These are phyloP conservation scores for Acanthoscelides obtectus DNA, from an alignment of 2,888 invertebrate genomes.

Conservation along the genomic window DNA sequence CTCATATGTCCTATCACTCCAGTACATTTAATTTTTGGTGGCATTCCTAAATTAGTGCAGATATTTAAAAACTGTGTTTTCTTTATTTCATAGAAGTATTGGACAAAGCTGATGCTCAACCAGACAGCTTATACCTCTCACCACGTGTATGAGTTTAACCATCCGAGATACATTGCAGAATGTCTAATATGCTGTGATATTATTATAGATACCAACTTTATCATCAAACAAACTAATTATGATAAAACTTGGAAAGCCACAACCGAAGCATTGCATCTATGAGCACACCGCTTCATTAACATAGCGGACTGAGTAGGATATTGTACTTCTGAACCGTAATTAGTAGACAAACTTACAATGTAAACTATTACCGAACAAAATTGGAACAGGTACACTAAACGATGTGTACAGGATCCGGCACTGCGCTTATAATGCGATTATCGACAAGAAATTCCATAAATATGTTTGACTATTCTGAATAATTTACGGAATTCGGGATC, in stretches of 20 bases:
- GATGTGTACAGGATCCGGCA: not conserved
- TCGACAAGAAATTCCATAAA: constrained; percentile 4
- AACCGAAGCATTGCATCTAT: not conserved
- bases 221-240: not conserved
- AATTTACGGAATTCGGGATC: not conserved
- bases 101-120: too few relatives aligned
- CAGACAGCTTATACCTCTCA: too few relatives aligned
- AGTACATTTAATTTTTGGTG: too few relatives aligned
- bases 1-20: too few relatives aligned
- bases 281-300: not conserved
- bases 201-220: not conserved
- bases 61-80: too few relatives aligned
- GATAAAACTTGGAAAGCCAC: not conserved
- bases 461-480: not conserved
- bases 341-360: not conserved
- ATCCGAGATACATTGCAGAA: too few relatives aligned
- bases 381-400: not conserved
- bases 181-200: not conserved
- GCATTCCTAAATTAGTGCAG: too few relatives aligned
- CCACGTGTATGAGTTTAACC: too few relatives aligned
- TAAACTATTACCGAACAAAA: not conserved
- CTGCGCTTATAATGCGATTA: not conserved
- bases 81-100: too few relatives aligned
- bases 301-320: not conserved
- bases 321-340: not conserved